Conservation (phyloP, 2,888 invertebrate species). For the Spialia ferax region DNA sequence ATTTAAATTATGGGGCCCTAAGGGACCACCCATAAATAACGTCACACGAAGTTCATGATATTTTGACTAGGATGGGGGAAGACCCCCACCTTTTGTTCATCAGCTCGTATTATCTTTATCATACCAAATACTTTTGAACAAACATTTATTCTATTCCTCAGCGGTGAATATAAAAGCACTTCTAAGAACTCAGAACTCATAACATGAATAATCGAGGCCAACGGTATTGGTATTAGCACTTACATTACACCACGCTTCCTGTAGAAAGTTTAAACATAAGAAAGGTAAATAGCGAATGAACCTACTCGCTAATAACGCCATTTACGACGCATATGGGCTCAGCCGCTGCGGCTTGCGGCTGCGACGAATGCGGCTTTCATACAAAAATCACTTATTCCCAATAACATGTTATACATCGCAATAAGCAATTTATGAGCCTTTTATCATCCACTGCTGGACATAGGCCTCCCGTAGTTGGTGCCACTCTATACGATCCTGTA, state of each 20-base stretch:
- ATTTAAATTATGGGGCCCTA: too few relatives aligned
- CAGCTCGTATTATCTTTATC: too few relatives aligned
- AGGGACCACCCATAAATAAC: too few relatives aligned
- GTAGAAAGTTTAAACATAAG: constrained; percentile 74
- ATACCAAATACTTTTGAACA: not conserved
- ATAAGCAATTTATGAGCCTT: too few relatives aligned
- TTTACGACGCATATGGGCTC: constrained; percentile 47
- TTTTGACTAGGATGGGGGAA: too few relatives aligned
- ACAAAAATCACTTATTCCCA: too few relatives aligned
- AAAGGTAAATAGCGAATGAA: constrained; percentile 53
- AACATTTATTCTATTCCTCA: not conserved
- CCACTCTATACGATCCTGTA: too few relatives aligned
- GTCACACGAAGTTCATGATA: too few relatives aligned
- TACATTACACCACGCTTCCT: constrained; percentile 60
- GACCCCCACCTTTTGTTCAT: too few relatives aligned
- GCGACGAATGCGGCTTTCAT: not conserved
- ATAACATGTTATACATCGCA: too few relatives aligned
- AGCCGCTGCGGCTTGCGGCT: constrained; percentile 8
- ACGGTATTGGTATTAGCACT: constrained; percentile 76
- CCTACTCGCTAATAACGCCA: constrained; percentile 66
- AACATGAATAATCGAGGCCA: constrained; percentile 61
- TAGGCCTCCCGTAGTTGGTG: too few relatives aligned
- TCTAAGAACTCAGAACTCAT: constrained; percentile 29
- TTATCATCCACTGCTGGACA: too few relatives aligned
- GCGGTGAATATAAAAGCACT: not conserved